phyloP scores from a whole-genome alignment of 2,888 invertebrate species.

The Subacronicta megacephala region DNA sequence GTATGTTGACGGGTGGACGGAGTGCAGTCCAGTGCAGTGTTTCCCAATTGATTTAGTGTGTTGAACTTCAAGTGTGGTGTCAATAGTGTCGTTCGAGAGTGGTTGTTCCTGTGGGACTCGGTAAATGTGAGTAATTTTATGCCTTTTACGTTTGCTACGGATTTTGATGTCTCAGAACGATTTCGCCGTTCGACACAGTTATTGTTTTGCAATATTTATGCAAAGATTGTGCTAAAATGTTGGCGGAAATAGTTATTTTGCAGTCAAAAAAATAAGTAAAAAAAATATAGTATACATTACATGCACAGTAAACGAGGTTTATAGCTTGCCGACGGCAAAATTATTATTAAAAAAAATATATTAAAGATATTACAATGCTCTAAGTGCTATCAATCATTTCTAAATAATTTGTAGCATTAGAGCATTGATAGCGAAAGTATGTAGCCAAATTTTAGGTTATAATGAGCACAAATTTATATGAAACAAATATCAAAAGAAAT shows the following conservation, averaged over 20 bases:
- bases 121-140: constrained; percentile 54
- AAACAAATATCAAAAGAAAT: no score
- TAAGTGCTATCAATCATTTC: no score
- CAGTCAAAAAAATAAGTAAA: no score
- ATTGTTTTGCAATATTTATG: not conserved
- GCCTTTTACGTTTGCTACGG: constrained; percentile 29
- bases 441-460: no score
- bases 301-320: no score
- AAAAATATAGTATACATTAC: not conserved
- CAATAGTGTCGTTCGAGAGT: constrained; percentile 46
- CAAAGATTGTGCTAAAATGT: not conserved
- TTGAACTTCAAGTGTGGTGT: constrained; percentile 51
- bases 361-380: no score
- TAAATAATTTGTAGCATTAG: no score
- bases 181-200: not conserved
- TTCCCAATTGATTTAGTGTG: constrained; percentile 54
- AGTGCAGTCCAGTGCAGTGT: constrained; percentile 55
- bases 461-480: no score
- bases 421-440: no score
- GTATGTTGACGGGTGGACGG: constrained; percentile 44
- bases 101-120: constrained; percentile 46
- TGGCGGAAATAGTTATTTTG: no score
- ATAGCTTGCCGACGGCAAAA: no score
- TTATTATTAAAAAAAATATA: not conserved
- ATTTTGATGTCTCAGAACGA: constrained; percentile 5